Evolutionary conservation across 53 echinoderm and acorn worm species (phyloP).

Genomic region (Antedon mediterranea): DNA sequence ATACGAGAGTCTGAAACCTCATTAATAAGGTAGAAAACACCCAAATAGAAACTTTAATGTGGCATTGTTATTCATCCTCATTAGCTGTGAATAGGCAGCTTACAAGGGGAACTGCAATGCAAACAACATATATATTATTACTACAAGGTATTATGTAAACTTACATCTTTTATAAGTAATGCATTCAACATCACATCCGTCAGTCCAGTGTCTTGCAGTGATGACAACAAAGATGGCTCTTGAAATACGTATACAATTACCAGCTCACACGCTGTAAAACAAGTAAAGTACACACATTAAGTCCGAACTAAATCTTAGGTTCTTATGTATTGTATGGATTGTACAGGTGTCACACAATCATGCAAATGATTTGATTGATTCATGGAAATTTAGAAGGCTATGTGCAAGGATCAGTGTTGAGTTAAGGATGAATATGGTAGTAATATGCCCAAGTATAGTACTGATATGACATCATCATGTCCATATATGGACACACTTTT

Average conservation of each 20-base stretch:
- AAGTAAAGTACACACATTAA: too few relatives aligned
- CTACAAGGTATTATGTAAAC: background rate
- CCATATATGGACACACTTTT: too few relatives aligned
- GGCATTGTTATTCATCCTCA: slow-evolving; percentile 25
- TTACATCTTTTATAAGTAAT: slow-evolving; percentile 96
- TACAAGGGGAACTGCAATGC: slow-evolving; percentile 17
- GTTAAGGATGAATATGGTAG: too few relatives aligned
- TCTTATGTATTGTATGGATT: too few relatives aligned
- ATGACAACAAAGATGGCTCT: slow-evolving; percentile 86
- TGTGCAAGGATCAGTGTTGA: too few relatives aligned
- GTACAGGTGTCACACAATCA: too few relatives aligned
- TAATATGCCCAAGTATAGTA: too few relatives aligned
- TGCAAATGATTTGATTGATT: too few relatives aligned
- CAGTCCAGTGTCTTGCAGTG: slow-evolving; percentile 93
- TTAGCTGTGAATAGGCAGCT: slow-evolving; percentile 2
- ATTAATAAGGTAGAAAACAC: background rate
- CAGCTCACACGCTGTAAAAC: slow-evolving; percentile 73
- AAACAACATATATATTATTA: too few relatives aligned
- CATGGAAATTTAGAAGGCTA: too few relatives aligned
- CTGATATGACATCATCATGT: too few relatives aligned
- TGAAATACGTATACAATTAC: slow-evolving; percentile 98
- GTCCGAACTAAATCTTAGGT: too few relatives aligned
- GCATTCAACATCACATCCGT: slow-evolving; percentile 99
- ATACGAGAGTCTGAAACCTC: background rate
- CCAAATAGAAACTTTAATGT: slow-evolving; percentile 5